Evolutionary conservation across 2,113 vertebrate species (phyloP).

Genomic region (Psilopsiagon aymara): DNA sequence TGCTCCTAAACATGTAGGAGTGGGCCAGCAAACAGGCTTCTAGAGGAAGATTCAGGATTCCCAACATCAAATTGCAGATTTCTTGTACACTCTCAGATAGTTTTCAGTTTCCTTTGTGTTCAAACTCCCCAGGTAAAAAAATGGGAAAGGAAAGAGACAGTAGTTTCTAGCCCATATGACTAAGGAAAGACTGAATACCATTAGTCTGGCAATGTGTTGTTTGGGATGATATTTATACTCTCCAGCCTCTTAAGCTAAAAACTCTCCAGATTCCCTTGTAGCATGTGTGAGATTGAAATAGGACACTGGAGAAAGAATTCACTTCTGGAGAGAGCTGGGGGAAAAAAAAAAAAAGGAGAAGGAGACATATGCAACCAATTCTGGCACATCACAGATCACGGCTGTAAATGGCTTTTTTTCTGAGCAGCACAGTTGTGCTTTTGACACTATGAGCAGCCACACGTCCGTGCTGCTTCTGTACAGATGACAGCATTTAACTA

Average conservation of each 20-base stretch:
- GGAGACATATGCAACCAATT: neutral
- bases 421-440: neutral
- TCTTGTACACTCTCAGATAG: neutral
- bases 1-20: neutral
- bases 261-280: neutral
- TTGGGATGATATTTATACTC: neutral
- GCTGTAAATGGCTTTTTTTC: neutral
- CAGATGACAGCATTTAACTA: fast-evolving
- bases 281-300: neutral
- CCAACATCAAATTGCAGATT: neutral
- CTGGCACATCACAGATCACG: neutral
- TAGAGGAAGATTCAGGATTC: neutral
- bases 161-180: neutral
- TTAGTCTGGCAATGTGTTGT: neutral
- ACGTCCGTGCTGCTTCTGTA: neutral
- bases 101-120: neutral
- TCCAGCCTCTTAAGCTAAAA: neutral
- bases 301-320: neutral
- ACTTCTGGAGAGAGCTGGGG: neutral
- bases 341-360: neutral
- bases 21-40: neutral
- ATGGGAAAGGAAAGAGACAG: neutral
- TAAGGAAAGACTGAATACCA: neutral
- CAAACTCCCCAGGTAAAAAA: neutral
- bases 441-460: neutral